Evolutionary conservation across 1,140 invertebrate species (phyloP).

Genomic region (Triops cancriformis): DNA sequence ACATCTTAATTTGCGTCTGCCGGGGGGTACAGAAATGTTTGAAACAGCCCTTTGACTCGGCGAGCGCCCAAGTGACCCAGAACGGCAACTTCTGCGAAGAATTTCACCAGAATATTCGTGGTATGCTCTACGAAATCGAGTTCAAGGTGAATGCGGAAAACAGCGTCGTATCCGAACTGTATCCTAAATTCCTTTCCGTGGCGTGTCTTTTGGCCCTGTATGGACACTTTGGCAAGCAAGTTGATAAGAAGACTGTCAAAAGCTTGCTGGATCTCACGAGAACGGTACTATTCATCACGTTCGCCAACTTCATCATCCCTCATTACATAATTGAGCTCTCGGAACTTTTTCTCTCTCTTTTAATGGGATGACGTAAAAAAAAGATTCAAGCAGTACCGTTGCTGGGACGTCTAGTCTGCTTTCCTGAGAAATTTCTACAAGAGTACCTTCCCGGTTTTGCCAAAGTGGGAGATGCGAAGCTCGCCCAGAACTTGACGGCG

Average conservation of each 20-base stretch:
- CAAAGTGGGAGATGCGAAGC: background rate
- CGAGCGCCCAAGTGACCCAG: constrained; percentile 30
- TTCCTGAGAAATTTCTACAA: background rate
- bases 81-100: background rate
- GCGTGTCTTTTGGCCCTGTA: background rate
- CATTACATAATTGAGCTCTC: background rate
- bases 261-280: background rate
- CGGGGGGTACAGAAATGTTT: constrained; percentile 19
- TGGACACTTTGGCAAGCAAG: background rate
- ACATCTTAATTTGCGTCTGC: constrained; percentile 4
- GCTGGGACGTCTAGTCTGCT: background rate
- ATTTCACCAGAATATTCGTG: background rate
- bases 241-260: constrained; percentile 11
- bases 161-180: background rate
- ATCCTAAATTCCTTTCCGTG: background rate
- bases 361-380: background rate
- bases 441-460: background rate
- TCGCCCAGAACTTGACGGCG: background rate
- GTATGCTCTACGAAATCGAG: background rate
- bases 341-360: background rate
- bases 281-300: background rate
- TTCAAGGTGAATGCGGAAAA: background rate
- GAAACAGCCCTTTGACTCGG: constrained; percentile 9
- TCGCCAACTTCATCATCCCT: background rate
- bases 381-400: background rate